Conservation (phyloP, 2,888 invertebrate species). For the Sycophila texana region DNA sequence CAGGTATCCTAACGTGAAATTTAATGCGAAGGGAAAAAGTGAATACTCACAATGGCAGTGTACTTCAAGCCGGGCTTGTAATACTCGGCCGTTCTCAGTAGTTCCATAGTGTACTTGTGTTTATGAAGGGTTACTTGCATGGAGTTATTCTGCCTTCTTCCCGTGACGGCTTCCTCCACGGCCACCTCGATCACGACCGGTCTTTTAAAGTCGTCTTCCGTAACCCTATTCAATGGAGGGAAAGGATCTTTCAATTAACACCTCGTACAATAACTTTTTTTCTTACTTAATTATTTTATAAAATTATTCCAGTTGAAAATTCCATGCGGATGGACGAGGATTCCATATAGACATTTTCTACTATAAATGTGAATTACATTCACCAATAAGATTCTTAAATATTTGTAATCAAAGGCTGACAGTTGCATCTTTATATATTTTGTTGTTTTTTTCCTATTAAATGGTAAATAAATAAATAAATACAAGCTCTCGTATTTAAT, state of each 20-base stretch:
- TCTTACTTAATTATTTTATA: too few species aligned
- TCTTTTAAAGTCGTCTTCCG: conserved; percentile 88
- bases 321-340: too few species aligned
- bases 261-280: too few species aligned
- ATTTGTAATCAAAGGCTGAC: too few species aligned
- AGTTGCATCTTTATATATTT: too few species aligned
- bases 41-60: conserved; percentile 84
- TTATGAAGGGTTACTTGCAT: conserved; percentile 86
- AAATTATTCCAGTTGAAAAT: too few species aligned
- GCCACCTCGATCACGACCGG: conserved; percentile 91
- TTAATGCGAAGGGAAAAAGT: conserved; percentile 15
- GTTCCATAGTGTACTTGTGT: conserved; percentile 85
- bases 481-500: too few species aligned
- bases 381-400: too few species aligned
- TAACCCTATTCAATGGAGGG: conserved; percentile 77
- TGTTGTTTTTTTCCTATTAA: too few species aligned
- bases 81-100: conserved; percentile 88
- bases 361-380: too few species aligned
- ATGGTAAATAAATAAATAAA: too few species aligned
- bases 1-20: conserved; percentile 4
- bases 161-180: conserved; percentile 92
- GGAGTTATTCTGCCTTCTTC: conserved; percentile 88
- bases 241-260: background rate
- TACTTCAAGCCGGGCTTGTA: conserved; percentile 93
- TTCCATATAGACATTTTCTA: too few species aligned